These are phyloP conservation scores for Cossypha niveicapilla DNA, from an alignment of 2,797 vertebrate genomes.

Conservation along the genomic window DNA sequence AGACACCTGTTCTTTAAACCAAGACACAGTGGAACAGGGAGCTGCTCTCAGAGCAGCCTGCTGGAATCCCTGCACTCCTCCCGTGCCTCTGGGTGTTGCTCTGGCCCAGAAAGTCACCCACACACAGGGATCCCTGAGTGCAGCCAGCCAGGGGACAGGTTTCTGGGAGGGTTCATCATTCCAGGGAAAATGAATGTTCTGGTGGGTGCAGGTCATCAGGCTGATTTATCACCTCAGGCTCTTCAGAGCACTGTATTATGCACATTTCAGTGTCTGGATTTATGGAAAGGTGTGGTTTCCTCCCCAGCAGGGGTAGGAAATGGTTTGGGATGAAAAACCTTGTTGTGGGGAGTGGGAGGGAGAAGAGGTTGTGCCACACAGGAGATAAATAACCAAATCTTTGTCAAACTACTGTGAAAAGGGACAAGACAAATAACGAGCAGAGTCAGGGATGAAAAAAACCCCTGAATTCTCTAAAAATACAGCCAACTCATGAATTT, in stretches of 20 bases:
- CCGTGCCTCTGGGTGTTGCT: accelerated
- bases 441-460: background rate
- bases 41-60: background rate
- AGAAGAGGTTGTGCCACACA: background rate
- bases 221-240: background rate
- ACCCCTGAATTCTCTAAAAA: background rate
- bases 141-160: background rate
- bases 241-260: background rate
- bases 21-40: background rate
- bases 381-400: background rate
- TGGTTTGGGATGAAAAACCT: background rate
- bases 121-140: background rate
- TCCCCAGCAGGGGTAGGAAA: background rate
- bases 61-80: background rate
- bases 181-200: background rate
- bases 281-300: background rate
- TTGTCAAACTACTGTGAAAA: background rate
- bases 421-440: background rate
- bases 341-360: background rate
- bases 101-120: background rate
- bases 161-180: background rate
- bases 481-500: background rate
- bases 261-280: background rate
- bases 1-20: no score
- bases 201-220: background rate